Evolutionary conservation across 2,888 invertebrate species (phyloP), one percentile per base, ranked within the genome.

Genomic region (Drosophila merina): DNA sequence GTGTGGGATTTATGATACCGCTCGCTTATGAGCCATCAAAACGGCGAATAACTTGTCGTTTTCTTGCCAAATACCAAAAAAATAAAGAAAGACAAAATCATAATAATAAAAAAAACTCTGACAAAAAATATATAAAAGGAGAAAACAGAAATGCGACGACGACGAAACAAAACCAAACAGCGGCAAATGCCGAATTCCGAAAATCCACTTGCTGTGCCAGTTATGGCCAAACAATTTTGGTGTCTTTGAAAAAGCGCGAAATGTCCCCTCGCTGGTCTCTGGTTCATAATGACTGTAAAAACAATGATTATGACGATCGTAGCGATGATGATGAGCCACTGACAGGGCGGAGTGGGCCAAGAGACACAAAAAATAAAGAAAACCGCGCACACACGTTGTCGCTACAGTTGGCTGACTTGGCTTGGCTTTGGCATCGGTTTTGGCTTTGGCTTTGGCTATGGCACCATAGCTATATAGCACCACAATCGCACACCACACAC

Each of bases 141-240:
- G 50, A 62, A 73, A 82, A 78, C 68, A 67, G 59, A 62, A 62
- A 40, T 68, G 47, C 73, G 73, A 75, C 74, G 73, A 58, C 62
- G 36, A 14, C 44, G 60, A 45, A 67, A 67, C 82, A 78, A 75
- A 69, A 57, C 51, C 72, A 85, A 79, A 78, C 72, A 59, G 68
- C 66, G 66, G 68, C 67, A 48, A 67, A 54, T 57, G 55, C 57
- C 50, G 54, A 59, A 44, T 55, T 20, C 36, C 14, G 47, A 62
- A 63, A 67, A 52, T 67, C 64, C 64, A 75, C 71, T 64, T 74
- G 57, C 57, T 77, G 79, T 85, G 86, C 72, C 79, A 87, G 79
- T 76, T 87, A 74, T 81, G 79, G 64, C 76, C 64, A 72, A 72
- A 87, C 72, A 72, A 74, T 82, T 82, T 73, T 86, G 69, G 63